Percentiles rank a stretch among this genome's conserved stretches.
Conservation (phyloP, 2,797 vertebrate genomes). For the Telmatherina bonti region DNA sequence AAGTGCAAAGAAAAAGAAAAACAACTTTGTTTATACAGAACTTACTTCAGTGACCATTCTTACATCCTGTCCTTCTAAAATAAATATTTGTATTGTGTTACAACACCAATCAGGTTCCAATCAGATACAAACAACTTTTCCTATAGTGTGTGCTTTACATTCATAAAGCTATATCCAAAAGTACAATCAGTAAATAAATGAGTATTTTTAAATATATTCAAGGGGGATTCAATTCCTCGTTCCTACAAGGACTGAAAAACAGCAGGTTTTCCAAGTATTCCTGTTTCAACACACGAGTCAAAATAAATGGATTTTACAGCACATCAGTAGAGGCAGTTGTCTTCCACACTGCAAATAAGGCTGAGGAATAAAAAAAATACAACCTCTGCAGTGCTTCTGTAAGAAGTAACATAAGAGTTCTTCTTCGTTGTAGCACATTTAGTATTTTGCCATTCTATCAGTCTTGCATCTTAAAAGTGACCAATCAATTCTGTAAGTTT, state of each 20-base stretch:
- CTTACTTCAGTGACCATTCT: too few relatives aligned
- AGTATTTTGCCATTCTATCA: too few relatives aligned
- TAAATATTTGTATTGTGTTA: too few relatives aligned
- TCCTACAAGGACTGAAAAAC: too few relatives aligned
- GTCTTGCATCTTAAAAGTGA: too few relatives aligned
- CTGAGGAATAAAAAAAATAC: background rate
- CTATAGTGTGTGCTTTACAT: background rate
- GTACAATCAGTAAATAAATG: background rate
- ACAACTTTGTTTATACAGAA: too few relatives aligned
- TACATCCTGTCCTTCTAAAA: background rate
- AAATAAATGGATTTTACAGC: too few relatives aligned
- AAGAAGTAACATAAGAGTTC: background rate
- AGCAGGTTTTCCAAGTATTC: too few relatives aligned
- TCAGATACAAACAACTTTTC: background rate
- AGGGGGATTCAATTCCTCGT: too few relatives aligned
- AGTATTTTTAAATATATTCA: background rate
- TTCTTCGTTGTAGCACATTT: too few relatives aligned
- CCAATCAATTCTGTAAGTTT: too few relatives aligned
- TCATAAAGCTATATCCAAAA: background rate
- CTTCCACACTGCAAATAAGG: background rate
- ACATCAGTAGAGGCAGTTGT: background rate
- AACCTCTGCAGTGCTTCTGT: background rate
- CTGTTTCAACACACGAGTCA: too few relatives aligned
- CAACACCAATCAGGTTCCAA: background rate
- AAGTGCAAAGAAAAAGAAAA: slow-evolving; percentile 2